phyloP scores from a whole-genome alignment of 1,140 invertebrate genomes.

The Macrobrachium nipponense region DNA sequence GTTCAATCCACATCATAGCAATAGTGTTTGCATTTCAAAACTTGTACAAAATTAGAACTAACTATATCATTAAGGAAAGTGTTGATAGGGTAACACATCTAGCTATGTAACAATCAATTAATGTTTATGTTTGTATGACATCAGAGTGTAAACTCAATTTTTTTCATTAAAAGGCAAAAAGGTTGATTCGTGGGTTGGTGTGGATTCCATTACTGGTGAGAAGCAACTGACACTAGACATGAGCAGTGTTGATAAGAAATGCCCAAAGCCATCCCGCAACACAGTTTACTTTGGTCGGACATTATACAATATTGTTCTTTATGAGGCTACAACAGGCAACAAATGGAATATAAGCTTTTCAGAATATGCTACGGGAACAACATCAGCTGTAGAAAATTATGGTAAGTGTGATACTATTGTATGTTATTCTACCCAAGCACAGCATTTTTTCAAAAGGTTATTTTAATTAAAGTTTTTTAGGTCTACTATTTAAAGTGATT shows the following conservation, averaged over 20 bases:
- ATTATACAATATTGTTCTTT: constrained; percentile 62
- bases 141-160: neutral
- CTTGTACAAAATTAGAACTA: no score
- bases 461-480: no score
- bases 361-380: constrained; percentile 83
- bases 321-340: constrained; percentile 54
- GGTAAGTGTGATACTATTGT: constrained; percentile 72
- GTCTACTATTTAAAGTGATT: no score
- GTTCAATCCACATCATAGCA: no score
- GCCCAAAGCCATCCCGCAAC: constrained; percentile 54
- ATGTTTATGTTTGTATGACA: no score
- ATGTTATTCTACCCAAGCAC: no score
- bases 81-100: no score
- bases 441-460: no score
- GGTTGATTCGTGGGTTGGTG: constrained; percentile 93
- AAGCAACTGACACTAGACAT: constrained; percentile 85
- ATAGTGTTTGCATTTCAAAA: no score
- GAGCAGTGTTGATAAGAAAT: constrained; percentile 74
- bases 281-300: constrained; percentile 63
- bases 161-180: constrained; percentile 77
- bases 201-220: constrained; percentile 89
- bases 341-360: constrained; percentile 69
- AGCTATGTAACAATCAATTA: neutral
- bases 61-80: no score
- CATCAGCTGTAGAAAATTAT: constrained; percentile 82